Conservation (phyloP, 2,113 vertebrate species). For the Syngnathus typhle region DNA sequence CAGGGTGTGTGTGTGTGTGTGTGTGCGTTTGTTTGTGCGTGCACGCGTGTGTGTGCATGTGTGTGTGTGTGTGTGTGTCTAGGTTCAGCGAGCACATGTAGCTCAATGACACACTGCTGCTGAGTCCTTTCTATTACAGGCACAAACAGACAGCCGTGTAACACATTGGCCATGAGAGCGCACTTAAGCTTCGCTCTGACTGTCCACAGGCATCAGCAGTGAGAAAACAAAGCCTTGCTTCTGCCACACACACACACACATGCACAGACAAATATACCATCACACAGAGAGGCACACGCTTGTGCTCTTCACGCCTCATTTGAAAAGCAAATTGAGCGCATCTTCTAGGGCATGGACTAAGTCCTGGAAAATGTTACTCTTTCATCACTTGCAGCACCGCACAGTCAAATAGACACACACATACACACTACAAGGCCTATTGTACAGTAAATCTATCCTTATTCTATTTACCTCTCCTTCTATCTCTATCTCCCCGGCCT, state of each 20-base stretch:
- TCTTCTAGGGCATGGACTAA: slow-evolving; percentile 58
- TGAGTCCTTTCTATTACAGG: slow-evolving; percentile 62
- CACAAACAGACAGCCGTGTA: slow-evolving; percentile 49
- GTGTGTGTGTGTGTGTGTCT: not conserved
- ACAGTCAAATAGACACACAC: slow-evolving; percentile 18
- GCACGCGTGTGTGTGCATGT: not conserved
- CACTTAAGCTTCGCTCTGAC: slow-evolving; percentile 54
- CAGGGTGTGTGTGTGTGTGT: slow-evolving; percentile 12
- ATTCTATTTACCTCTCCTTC: slow-evolving; percentile 48
- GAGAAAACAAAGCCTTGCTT: slow-evolving; percentile 71
- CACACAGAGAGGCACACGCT: slow-evolving; percentile 42
- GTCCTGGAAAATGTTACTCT: slow-evolving; percentile 59
- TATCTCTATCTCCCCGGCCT: slow-evolving; percentile 53
- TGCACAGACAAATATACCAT: slow-evolving; percentile 47
- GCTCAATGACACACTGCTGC: slow-evolving; percentile 25
- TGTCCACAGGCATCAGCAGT: slow-evolving; percentile 69
- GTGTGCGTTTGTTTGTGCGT: slow-evolving; percentile 10
- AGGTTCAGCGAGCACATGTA: not conserved
- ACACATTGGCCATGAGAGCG: slow-evolving; percentile 55
- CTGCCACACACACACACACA: slow-evolving; percentile 65
- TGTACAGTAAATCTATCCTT: slow-evolving; percentile 58
- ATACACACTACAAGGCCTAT: slow-evolving; percentile 15
- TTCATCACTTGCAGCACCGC: slow-evolving; percentile 34
- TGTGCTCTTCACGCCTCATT: slow-evolving; percentile 71
- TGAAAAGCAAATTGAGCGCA: slow-evolving; percentile 72